Percentiles rank a stretch among this genome's conserved stretches.
Evolutionary conservation across 2,113 vertebrate genomes (phyloP).

Genomic region (Formicarius rufipectus): DNA sequence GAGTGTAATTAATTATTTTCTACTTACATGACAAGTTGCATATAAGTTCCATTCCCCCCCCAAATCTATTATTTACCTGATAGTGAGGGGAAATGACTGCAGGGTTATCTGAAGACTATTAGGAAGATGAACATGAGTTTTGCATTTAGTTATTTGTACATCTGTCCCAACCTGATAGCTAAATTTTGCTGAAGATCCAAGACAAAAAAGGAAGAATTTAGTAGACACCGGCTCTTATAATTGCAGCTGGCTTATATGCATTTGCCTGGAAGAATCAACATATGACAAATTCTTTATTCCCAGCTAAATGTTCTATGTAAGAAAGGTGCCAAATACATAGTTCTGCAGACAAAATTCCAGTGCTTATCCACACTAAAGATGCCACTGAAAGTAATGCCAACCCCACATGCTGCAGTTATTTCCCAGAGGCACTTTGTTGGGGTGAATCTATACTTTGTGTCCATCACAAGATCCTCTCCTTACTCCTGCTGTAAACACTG

Average conservation of each 20-base stretch:
- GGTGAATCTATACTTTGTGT: neutral
- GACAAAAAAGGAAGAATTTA: neutral
- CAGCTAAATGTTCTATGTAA: neutral
- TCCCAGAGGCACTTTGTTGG: neutral
- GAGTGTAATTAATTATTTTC: constrained; percentile 74
- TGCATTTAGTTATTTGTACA: neutral
- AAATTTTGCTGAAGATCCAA: neutral
- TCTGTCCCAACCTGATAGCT: neutral
- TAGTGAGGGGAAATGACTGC: constrained; percentile 38
- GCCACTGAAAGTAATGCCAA: neutral
- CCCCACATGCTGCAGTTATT: neutral
- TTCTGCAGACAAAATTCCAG: neutral
- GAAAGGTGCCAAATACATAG: neutral
- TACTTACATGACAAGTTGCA: constrained; percentile 63
- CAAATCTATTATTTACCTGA: constrained; percentile 39
- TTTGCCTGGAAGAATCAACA: neutral
- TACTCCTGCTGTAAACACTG: neutral
- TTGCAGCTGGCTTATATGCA: constrained; percentile 10
- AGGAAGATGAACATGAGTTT: constrained; percentile 18
- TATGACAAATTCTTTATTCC: neutral
- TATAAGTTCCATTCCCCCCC: constrained; percentile 10
- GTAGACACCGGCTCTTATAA: neutral
- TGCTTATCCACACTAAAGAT: neutral
- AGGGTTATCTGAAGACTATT: constrained; percentile 8
- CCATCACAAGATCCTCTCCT: neutral